A percentile compares a stretch with the other conserved stretches of the same genome.
These are phyloP conservation scores for Drosophila kohkoa DNA, from an alignment of 1,140 invertebrate species.

Conservation along the genomic window DNA sequence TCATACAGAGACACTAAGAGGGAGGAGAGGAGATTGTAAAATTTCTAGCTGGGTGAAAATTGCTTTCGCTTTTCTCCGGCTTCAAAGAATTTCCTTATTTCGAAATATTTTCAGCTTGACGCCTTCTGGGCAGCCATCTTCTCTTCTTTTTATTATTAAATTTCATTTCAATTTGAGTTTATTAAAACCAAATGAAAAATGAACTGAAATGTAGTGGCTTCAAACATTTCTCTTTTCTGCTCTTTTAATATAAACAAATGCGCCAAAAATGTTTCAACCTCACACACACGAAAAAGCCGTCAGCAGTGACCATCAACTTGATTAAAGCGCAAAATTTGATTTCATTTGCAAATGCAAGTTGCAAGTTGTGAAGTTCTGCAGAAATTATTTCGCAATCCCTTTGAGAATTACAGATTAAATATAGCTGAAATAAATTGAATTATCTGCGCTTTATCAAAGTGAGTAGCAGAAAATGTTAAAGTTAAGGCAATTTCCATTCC, in stretches of 20 bases:
- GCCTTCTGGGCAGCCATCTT: slow-evolving; percentile 1
- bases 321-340: slow-evolving; percentile 3
- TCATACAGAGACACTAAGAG: not conserved
- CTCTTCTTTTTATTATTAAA: slow-evolving; percentile 45
- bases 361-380: not conserved
- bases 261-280: not conserved
- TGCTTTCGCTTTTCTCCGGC: slow-evolving; percentile 52
- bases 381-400: not conserved
- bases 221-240: not conserved
- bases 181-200: slow-evolving; percentile 43
- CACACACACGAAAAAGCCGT: not conserved
- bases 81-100: slow-evolving; percentile 73
- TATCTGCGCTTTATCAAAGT: not conserved
- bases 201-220: slow-evolving; percentile 17
- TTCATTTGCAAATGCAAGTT: slow-evolving; percentile 7
- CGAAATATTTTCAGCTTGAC: slow-evolving; percentile 48
- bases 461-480: not conserved
- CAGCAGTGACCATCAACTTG: not conserved
- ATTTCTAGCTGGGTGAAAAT: slow-evolving; percentile 47
- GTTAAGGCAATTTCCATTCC: not conserved
- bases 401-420: not conserved
- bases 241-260: slow-evolving; percentile 23
- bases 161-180: slow-evolving; percentile 59
- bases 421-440: not conserved
- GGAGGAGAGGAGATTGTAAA: not conserved